phyloP scores from a whole-genome alignment of 2,888 invertebrate species.

The Drosophila antonietae region DNA sequence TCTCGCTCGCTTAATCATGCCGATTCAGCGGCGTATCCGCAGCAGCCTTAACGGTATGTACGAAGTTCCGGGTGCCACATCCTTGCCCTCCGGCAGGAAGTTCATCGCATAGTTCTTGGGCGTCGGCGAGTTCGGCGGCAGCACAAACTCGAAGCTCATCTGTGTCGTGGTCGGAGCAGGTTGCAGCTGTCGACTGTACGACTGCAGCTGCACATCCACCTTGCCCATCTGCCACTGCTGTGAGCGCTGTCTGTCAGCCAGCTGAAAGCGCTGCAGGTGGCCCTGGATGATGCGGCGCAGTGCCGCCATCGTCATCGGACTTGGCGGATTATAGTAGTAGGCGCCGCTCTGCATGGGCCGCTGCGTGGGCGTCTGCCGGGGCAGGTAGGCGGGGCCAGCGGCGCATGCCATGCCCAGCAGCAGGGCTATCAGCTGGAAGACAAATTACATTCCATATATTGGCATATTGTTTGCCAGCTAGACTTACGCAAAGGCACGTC shows the following conservation, averaged over 20 bases:
- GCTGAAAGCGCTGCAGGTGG: constrained; percentile 55
- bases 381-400: constrained; percentile 38
- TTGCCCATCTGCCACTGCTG: constrained; percentile 18
- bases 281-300: constrained; percentile 54
- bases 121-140: constrained; percentile 73
- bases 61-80: constrained; percentile 82
- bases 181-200: constrained; percentile 32
- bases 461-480: constrained; percentile 24
- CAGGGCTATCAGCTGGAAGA: constrained; percentile 62
- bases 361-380: constrained; percentile 32
- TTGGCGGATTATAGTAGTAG: constrained; percentile 68
- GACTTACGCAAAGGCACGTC: constrained; percentile 61
- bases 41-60: constrained; percentile 73
- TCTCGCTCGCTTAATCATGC: constrained; percentile 4
- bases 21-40: constrained; percentile 52
- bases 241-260: constrained; percentile 49
- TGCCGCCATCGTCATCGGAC: constrained; percentile 38
- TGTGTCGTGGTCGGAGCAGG: constrained; percentile 29
- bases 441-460: constrained; percentile 40
- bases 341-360: constrained; percentile 27
- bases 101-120: constrained; percentile 77
- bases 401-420: constrained; percentile 54
- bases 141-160: constrained; percentile 34
- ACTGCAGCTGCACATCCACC: constrained; percentile 60
- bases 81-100: constrained; percentile 77